Percentiles rank a stretch among this genome's conserved stretches.
These are phyloP conservation scores for Saguinus midas DNA, from an alignment of 2,113 vertebrate genomes.

Conservation along the genomic window DNA sequence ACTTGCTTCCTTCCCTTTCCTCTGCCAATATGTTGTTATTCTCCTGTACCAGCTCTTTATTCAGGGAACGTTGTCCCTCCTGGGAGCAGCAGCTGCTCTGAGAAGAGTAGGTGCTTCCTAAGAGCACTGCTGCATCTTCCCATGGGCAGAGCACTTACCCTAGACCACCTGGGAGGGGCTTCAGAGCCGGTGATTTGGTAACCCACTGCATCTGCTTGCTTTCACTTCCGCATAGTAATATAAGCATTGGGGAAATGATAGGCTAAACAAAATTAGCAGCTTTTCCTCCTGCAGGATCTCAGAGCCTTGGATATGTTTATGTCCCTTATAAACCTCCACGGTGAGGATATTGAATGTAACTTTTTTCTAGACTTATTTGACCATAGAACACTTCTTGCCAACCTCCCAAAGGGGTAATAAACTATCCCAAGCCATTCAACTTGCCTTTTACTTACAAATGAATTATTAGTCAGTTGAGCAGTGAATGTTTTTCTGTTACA, in stretches of 20 bases:
- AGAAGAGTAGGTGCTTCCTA: neutral
- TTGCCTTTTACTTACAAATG: neutral
- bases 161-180: neutral
- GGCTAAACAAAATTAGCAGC: neutral
- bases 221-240: neutral
- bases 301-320: neutral
- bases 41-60: neutral
- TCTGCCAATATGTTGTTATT: accelerated
- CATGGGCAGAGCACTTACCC: neutral
- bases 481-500: neutral
- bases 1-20: neutral
- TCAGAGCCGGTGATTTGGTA: neutral
- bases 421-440: neutral
- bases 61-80: neutral
- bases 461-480: neutral
- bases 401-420: neutral
- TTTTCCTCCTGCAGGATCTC: neutral
- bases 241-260: neutral
- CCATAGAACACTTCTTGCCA: neutral
- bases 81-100: neutral
- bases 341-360: neutral
- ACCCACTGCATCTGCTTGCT: neutral
- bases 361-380: neutral
- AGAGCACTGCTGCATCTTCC: neutral
- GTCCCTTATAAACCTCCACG: neutral